Evolutionary conservation across 2,888 invertebrate genomes (phyloP), one percentile per base, ranked within the genome.

Genomic region (Tineola bisselliella): DNA sequence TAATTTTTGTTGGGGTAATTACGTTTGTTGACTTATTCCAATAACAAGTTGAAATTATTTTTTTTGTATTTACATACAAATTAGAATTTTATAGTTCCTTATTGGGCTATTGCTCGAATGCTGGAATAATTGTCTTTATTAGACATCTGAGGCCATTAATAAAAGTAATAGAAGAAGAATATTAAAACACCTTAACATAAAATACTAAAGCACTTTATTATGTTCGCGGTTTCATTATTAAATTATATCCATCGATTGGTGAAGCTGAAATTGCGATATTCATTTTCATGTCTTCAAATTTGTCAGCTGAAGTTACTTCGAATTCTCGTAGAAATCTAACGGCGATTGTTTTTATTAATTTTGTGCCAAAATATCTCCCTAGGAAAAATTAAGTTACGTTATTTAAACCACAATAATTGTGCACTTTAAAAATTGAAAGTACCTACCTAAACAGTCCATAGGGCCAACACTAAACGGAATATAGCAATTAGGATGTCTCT

Each of bases 401-500:
- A 25, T 25, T 25, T 25, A 2, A 25, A 25, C 6, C 6, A 25
- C 2, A 25, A 25, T 25, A 25, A 4, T 25, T 25, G 25, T 2
- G 25, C 25, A 25, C 25, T 25, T 25, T 25, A 25, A 2, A 25
- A 10, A 8, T 31, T 38, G n/a, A 38, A 38, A 38, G 1, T n/a
- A 48, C 48, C n/a, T 19, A 84, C 84, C 84, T 62, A 84, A 68
- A 66, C 84, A 84, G 68, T 84, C 81, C 84, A 84, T 84, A 44
- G 81, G 73, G 43, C 84, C 84, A 54, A 77, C 68, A 65, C 84
- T 81, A 62, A 84, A 84, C 0, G 84, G 84, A 31, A 84, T 68
- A 62, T 77, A 84, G 62, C 74, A 73, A 65, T 73, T 72, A 0
- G 79, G 73, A 11, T 76, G 77, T 0, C 80, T 72, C 8, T 65